A percentile compares a stretch with the other conserved stretches of the same genome.
Evolutionary conservation across 2,113 vertebrate genomes (phyloP).

Genomic region (Acrocephalus kingi): DNA sequence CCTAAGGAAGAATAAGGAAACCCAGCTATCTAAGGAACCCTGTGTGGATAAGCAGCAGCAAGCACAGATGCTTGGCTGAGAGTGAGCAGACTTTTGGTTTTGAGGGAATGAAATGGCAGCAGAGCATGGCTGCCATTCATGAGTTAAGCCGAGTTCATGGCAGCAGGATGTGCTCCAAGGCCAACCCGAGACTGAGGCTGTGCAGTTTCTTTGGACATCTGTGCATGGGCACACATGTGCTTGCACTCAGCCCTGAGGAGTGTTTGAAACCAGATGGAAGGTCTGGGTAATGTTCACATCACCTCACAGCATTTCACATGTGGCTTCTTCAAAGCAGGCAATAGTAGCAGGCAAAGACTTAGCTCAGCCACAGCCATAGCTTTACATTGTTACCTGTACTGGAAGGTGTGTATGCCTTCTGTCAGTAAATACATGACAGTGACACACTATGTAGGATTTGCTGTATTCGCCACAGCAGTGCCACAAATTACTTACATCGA

Average conservation of each 20-base stretch:
- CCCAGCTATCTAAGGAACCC: background rate
- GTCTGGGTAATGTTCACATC: constrained; percentile 35
- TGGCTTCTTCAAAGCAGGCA: constrained; percentile 37
- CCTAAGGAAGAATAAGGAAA: background rate
- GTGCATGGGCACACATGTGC: background rate
- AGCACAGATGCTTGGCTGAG: background rate
- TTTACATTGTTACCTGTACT: background rate
- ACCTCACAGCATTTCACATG: background rate
- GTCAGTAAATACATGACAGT: background rate
- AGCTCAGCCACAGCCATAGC: background rate
- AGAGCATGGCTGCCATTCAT: accelerated
- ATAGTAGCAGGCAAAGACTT: background rate
- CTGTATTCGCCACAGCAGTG: background rate
- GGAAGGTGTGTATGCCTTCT: background rate
- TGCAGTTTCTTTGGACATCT: background rate
- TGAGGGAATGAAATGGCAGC: background rate
- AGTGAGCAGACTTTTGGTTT: background rate
- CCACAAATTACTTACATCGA: background rate
- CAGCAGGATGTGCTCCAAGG: background rate
- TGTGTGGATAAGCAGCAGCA: background rate
- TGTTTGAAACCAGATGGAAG: background rate
- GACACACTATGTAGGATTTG: background rate
- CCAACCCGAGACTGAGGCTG: accelerated
- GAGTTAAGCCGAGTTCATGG: background rate
- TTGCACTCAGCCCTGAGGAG: background rate